Evolutionary conservation across 2,888 invertebrate genomes (phyloP).

Genomic region (Hirudinaria manillensis): DNA sequence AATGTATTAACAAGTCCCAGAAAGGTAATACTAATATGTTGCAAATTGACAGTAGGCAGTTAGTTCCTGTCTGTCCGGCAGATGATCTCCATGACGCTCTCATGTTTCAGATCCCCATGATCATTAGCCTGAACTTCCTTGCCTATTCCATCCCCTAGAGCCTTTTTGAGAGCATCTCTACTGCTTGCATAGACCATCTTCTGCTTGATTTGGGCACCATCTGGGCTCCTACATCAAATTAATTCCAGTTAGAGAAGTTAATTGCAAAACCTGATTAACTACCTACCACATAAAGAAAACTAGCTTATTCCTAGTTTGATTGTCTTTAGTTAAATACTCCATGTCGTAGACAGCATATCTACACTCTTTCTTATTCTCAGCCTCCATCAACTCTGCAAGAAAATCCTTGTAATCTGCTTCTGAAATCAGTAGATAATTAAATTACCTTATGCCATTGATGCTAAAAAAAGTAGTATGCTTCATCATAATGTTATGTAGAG

Average conservation of each 20-base stretch:
- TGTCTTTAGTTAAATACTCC: conserved; percentile 75
- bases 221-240: conserved; percentile 68
- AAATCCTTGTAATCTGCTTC: conserved; percentile 84
- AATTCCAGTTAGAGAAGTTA: background rate
- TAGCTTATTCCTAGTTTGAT: conserved; percentile 45
- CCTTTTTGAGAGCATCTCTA: conserved; percentile 93
- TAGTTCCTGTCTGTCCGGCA: conserved; percentile 33
- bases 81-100: conserved; percentile 43
- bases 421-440: conserved; percentile 30
- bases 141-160: conserved; percentile 89
- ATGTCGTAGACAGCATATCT: conserved; percentile 94
- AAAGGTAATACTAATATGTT: too few species aligned
- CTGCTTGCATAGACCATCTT: conserved; percentile 78
- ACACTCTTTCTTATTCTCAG: conserved; percentile 77
- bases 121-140: conserved; percentile 94
- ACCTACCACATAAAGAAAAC: conserved; percentile 50
- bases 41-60: background rate
- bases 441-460: too few species aligned
- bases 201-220: conserved; percentile 82
- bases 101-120: conserved; percentile 66
- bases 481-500: background rate
- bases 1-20: too few species aligned
- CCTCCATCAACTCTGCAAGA: conserved; percentile 74
- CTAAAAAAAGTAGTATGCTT: background rate
- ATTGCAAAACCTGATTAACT: background rate